Evolutionary conservation across 2,888 invertebrate species (phyloP), one percentile per base, ranked within the genome.

Genomic region (Orchestes rusci): DNA sequence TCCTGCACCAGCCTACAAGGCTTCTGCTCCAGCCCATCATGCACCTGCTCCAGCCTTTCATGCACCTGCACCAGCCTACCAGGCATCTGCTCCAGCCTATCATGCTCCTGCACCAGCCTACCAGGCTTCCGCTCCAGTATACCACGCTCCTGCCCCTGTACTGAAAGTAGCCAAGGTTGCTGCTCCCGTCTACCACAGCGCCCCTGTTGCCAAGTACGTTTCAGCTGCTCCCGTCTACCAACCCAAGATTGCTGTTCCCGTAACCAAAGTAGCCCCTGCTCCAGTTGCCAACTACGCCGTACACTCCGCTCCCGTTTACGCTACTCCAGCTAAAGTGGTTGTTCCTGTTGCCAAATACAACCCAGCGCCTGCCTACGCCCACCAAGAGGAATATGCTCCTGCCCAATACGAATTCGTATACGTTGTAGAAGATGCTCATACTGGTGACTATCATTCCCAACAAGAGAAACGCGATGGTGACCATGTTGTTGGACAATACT

Each of bases 381-480:
- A 42, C n/a, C 17, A 42, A 12, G 37, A 42, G 13, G 42, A 46
- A 43, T 35, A 48, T 34, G 57, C 70, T 1, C 73, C 73, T 52
- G 74, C 76, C 16, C 74, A 73, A 64, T 75, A 76, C 27, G 27
- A 23, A 23, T 23, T 23, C 10, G 10, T 8, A 23, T 23, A 23
- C 27, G 27, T 10, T 10, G 10, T 23, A 7, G 75, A 15, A n/a
- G n/a, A n/a, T n/a, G n/a, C n/a, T n/a, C n/a, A n/a, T n/a, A n/a
- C n/a, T n/a, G n/a, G n/a, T n/a, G 76, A 76, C 55, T 70, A 72
- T 50, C 75, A 76, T 53, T 69, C 69, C 19, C 76, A 76, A 47
- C 65, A 69, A 18, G 76, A 76, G 58, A 59, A 65, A n/a, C n/a
- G n/a, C n/a, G n/a, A n/a, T n/a, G n/a, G n/a, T n/a, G n/a, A n/a